Base-by-base conservation (phyloP, 2,888 invertebrate genomes). In the Pecten maximus region DNA sequence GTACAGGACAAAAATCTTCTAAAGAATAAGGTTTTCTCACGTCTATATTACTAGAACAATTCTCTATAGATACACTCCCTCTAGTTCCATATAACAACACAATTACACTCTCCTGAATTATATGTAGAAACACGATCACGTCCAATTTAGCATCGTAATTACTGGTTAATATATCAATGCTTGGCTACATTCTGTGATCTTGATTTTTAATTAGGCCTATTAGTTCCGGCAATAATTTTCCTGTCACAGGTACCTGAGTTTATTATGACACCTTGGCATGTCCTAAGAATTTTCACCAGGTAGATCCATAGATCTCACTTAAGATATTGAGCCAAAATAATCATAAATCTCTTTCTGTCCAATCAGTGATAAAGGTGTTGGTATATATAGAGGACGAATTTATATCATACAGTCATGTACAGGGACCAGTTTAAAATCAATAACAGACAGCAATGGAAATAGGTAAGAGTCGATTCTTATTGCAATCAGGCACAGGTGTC, bases 101-200 rank as follows among this genome's bases (percentile, higher is more conserved):
- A n/a, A n/a, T n/a, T n/a, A n/a, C n/a, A n/a, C n/a, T n/a, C n/a
- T n/a, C n/a, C n/a, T n/a, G n/a, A 44, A 10, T 44, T 35, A 28
- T 10, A 10, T 23, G 74, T 74, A 74, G 10, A 28, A 23, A 28
- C 74, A 74, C 74, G 35, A 74, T 35, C 35, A 28, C 74, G 28
- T 74, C 35, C 74, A 28, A 74, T 74, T 28, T 6, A 74, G 74
- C 74, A 74, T 74, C 74, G 74, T 74, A 74, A 74, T 74, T 74
- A 74, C 35, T 12, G 74, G 74, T 74, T 74, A 74, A 74, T 74
- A 74, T 74, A 8, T 4, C 1, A 28, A 74, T 12, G 74, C 74
- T 35, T 28, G 35, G 6, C 2, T 4, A 23, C 74, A 28, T 35
- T 74, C 35, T 74, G 74, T 74, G 74, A 74, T 74, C 74, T 35